Conservation (phyloP, 1,140 invertebrate genomes). For the Carcinoscorpius rotundicauda region DNA sequence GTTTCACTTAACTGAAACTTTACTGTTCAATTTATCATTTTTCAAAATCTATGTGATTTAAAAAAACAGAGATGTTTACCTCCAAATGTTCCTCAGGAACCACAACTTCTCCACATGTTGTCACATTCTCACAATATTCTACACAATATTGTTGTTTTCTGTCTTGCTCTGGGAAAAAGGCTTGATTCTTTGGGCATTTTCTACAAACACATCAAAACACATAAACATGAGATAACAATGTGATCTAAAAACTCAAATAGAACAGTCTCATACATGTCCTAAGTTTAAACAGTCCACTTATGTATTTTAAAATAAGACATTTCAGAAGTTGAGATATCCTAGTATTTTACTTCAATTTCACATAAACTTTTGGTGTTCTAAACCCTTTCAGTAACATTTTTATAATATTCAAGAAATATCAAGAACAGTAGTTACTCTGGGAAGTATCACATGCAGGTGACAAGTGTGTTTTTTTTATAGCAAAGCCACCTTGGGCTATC, state of each 20-base stretch:
- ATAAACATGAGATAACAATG: background rate
- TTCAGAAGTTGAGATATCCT: background rate
- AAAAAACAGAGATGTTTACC: conserved; percentile 41
- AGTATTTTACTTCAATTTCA: no score
- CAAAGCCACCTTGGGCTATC: no score
- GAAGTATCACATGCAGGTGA: no score
- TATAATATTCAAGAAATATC: no score
- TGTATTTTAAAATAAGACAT: background rate
- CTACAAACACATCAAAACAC: conserved; percentile 38
- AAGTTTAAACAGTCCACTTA: no score
- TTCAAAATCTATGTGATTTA: background rate
- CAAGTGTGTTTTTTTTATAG: no score
- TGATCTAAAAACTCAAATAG: background rate
- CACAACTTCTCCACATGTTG: conserved; percentile 86
- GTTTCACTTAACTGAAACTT: no score
- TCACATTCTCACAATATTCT: conserved; percentile 63
- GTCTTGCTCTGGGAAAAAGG: conserved; percentile 35
- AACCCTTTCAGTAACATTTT: no score
- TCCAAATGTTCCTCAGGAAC: conserved; percentile 87
- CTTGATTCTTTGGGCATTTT: conserved; percentile 36
- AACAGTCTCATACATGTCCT: background rate
- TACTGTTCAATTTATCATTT: no score
- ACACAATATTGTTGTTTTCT: conserved; percentile 70
- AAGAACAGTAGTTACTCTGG: no score
- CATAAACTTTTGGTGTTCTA: no score